Evolutionary conservation across 2,888 invertebrate genomes (phyloP).

Genomic region (Drosophila gaucha): DNA sequence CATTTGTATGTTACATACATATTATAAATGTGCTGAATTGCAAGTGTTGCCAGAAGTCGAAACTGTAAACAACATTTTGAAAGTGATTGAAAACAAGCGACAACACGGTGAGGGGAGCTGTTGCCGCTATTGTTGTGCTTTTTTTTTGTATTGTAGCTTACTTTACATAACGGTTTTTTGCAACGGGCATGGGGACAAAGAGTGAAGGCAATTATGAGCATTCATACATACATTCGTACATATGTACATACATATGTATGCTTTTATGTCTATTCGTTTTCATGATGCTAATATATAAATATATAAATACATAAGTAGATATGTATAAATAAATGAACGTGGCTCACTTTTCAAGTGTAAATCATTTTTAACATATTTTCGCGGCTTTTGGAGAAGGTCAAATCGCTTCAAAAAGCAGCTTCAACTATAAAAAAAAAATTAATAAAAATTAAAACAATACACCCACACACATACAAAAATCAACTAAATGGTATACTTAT

Average conservation of each 20-base stretch:
- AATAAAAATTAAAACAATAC: conserved; percentile 35
- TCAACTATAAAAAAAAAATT: conserved; percentile 21
- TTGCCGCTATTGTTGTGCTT: conserved; percentile 34
- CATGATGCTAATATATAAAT: conserved; percentile 31
- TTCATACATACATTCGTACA: not conserved
- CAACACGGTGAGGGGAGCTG: not conserved
- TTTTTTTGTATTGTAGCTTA: conserved; percentile 27
- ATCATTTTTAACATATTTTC: conserved; percentile 62
- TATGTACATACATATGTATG: conserved; percentile 11
- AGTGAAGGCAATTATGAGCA: conserved; percentile 26
- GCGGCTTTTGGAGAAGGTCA: conserved; percentile 68
- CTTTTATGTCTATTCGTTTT: conserved; percentile 26
- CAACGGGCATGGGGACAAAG: conserved; percentile 24
- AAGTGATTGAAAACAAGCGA: conserved; percentile 42
- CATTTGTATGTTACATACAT: conserved; percentile 1
- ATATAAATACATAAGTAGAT: conserved; percentile 16
- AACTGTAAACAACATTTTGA: conserved; percentile 34
- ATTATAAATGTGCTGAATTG: conserved; percentile 16
- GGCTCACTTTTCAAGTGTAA: conserved; percentile 62
- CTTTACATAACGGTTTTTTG: conserved; percentile 50
- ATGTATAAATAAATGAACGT: conserved; percentile 14
- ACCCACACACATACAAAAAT: conserved; percentile 39
- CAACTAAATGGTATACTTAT: conserved; percentile 1
- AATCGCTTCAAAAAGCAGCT: conserved; percentile 42
- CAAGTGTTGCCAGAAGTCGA: conserved; percentile 38